These are phyloP conservation scores for Theristicus caerulescens DNA, from an alignment of 2,113 vertebrate genomes.

Conservation along the genomic window DNA sequence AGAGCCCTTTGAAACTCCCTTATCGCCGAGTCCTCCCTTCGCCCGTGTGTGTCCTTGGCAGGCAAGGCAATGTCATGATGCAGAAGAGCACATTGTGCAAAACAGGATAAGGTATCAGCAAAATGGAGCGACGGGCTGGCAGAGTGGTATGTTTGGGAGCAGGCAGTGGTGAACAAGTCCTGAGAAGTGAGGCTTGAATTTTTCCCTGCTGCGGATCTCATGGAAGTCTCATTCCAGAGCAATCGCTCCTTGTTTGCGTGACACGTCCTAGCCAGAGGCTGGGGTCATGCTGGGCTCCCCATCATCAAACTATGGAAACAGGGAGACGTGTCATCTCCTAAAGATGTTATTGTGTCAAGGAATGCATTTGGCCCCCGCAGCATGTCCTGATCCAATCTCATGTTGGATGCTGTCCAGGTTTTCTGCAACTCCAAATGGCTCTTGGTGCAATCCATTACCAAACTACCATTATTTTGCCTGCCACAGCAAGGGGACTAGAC, in stretches of 20 bases:
- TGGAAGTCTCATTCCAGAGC: neutral
- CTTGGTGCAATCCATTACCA: neutral
- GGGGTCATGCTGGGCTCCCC: neutral
- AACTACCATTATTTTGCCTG: neutral
- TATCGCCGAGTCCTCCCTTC: neutral
- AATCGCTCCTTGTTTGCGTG: accelerated
- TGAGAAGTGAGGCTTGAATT: neutral
- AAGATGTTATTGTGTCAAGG: neutral
- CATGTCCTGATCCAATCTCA: neutral
- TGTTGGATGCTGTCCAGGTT: neutral
- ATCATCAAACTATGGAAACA: neutral
- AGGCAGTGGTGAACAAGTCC: neutral
- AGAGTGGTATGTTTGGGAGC: neutral
- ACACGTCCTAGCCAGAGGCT: neutral
- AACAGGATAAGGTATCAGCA: neutral
- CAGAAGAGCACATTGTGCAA: neutral
- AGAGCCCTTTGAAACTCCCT: neutral
- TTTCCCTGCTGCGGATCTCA: neutral
- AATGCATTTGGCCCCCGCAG: accelerated
- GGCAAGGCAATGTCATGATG: neutral
- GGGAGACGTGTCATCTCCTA: neutral
- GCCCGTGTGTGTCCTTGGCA: neutral
- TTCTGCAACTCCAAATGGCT: neutral
- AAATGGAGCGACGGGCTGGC: neutral
- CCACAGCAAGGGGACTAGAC: neutral